A percentile compares a stretch with the other conserved stretches of the same genome.
Conservation (phyloP, 2,113 vertebrate species). For the Herpetotheres cachinnans region DNA sequence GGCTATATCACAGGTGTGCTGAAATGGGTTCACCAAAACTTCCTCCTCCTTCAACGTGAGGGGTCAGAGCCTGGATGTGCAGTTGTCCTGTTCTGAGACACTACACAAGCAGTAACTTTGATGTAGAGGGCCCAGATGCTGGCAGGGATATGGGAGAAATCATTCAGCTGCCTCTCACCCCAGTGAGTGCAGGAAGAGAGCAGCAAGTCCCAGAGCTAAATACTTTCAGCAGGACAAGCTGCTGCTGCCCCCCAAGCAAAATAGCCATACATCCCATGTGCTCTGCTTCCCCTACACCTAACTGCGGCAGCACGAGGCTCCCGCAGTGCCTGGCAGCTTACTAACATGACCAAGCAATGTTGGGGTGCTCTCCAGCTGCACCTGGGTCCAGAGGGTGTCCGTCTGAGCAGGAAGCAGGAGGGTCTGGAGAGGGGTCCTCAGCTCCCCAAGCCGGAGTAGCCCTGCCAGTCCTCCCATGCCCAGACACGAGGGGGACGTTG, state of each 20-base stretch:
- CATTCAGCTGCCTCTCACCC: neutral
- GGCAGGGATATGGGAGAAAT: neutral
- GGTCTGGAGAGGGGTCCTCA: neutral
- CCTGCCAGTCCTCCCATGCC: neutral
- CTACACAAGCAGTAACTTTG: neutral
- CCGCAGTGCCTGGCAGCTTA: neutral
- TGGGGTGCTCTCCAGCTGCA: neutral
- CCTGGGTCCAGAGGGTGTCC: neutral
- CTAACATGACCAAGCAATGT: accelerated
- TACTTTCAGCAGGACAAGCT: neutral
- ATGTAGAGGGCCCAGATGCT: neutral
- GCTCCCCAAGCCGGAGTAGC: neutral
- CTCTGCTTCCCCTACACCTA: neutral
- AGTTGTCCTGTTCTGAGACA: neutral
- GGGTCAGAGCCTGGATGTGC: neutral
- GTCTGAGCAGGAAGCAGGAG: neutral
- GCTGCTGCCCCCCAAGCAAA: neutral
- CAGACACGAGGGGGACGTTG: neutral
- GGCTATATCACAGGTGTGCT: neutral
- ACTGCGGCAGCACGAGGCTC: neutral
- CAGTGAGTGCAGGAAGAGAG: neutral
- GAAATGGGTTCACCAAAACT: neutral
- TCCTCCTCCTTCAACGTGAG: neutral
- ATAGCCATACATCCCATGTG: accelerated
- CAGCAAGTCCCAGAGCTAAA: neutral